Evolutionary conservation across 2,888 invertebrate genomes (phyloP).

Genomic region (Plagodis dolabraria): DNA sequence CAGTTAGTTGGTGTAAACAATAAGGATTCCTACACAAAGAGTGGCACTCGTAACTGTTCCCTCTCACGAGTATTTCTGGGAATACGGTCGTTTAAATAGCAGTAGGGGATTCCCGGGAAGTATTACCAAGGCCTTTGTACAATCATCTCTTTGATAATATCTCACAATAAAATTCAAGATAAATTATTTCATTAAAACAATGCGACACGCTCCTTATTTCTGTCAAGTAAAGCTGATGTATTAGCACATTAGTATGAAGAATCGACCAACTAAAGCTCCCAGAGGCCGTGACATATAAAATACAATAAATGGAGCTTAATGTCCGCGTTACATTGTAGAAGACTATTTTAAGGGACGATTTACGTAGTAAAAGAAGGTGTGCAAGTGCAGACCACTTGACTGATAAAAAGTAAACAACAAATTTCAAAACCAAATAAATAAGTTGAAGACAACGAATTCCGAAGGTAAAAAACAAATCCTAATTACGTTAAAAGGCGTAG

Average conservation of each 20-base stretch:
- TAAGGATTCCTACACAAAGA: background rate
- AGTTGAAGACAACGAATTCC: too few species aligned
- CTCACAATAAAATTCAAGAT: conserved; percentile 4
- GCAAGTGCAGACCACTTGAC: too few species aligned
- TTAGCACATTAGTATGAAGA: conserved; percentile 36
- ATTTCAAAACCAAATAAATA: too few species aligned
- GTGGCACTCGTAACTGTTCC: background rate
- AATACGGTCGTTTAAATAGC: background rate
- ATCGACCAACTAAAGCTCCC: conserved; percentile 26
- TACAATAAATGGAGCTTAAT: conserved; percentile 16
- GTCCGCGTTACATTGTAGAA: conserved; percentile 43
- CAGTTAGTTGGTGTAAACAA: too few species aligned
- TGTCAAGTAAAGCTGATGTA: conserved; percentile 38
- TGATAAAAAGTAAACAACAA: too few species aligned
- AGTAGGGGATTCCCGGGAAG: background rate
- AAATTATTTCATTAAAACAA: conserved; percentile 32
- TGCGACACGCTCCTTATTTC: conserved; percentile 25
- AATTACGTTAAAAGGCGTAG: background rate
- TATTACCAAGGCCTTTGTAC: background rate
- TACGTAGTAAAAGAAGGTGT: too few species aligned
- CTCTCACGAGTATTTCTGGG: background rate
- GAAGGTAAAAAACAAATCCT: too few species aligned
- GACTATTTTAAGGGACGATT: conserved; percentile 12
- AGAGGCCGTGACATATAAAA: conserved; percentile 30
- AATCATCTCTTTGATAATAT: background rate